Evolutionary conservation across 2,888 invertebrate genomes (phyloP), one percentile per base, ranked within the genome.

Genomic region (Molanna angustata): DNA sequence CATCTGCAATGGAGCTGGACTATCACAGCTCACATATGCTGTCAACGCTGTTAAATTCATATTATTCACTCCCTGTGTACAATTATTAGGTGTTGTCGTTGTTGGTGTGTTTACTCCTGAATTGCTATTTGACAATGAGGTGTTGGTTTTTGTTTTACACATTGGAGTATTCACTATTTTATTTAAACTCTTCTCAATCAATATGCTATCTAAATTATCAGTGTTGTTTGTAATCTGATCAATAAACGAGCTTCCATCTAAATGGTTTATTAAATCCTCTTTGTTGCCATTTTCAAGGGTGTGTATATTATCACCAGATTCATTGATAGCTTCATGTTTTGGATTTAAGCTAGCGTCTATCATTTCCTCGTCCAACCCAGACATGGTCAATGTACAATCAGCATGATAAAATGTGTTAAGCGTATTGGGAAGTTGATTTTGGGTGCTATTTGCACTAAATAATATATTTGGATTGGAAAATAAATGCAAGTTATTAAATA

Each of bases 1-100:
- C 78, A 90, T 85, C 64, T 89, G 85, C 62, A 90, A 76, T 1
- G 90, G 90, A 33, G 89, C 85, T 0, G 90, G 90, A 61, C 89
- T 88, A 65, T 90, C 90, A 62, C 90, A 90, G 22, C 86, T 83
- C 39, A 86, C 84, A 63, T 84, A 86, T 0, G 82, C 80, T 0
- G 80, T 80, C 3, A 83, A 66, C 4, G 77, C 75, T 62, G 76
- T 74, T 66, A 76, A 74, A 64, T 76, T 77, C 18, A 76, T 41
- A 19, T 43, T 49, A 11, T 43, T 37, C 14, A 50, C 0, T 73
- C 74, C 31, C 20, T 33, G 14, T 17, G 32, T n/a, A 6, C 31
- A 39, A 41, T 35, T 49, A 13, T 37, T 32, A 14, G 13, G 13
- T 2, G 31, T 13, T 21, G 17, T 18, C 18, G 17, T 14, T 4